Conservation (phyloP, 2,113 vertebrate species). For the Cepphus grylle region DNA sequence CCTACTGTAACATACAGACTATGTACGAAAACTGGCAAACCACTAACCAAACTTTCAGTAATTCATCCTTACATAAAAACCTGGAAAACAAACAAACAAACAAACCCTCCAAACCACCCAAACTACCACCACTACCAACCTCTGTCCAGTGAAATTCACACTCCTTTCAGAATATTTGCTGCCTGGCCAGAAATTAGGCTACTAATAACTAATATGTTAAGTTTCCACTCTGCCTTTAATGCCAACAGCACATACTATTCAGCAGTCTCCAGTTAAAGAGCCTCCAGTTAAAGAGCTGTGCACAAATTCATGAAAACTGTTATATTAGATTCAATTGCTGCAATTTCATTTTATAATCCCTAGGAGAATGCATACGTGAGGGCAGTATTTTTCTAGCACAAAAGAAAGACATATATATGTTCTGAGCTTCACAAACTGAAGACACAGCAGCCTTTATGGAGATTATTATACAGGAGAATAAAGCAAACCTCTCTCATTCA, state of each 20-base stretch:
- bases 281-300: neutral
- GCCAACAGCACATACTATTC: neutral
- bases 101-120: too few relatives aligned
- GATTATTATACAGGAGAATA: neutral
- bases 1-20: neutral
- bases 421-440: neutral
- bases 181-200: neutral
- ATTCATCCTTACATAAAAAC: neutral
- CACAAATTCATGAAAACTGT: neutral
- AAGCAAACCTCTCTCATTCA: neutral
- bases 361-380: neutral
- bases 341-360: neutral
- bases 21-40: neutral
- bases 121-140: neutral
- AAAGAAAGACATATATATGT: neutral
- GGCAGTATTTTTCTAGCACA: neutral
- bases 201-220: neutral
- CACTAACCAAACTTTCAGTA: neutral
- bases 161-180: neutral
- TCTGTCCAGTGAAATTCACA: neutral
- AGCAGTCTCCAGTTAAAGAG: neutral
- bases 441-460: neutral
- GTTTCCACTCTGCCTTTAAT: neutral
- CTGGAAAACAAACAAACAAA: neutral
- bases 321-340: neutral